phyloP scores from a whole-genome alignment of 2,797 vertebrate genomes.

The Xenopus petersii region DNA sequence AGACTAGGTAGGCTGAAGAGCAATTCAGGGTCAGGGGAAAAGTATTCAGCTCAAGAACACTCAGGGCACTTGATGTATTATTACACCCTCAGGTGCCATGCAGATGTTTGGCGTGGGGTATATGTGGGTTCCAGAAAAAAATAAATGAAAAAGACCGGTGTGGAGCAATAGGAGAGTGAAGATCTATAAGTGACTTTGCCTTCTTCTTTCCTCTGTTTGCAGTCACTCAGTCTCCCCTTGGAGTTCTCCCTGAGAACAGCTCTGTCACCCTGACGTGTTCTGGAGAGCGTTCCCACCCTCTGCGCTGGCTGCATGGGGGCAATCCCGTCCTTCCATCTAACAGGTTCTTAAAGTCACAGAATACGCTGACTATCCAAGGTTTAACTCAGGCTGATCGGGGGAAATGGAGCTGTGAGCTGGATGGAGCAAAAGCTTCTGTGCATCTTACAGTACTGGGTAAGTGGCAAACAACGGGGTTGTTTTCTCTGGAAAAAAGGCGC shows the following conservation, averaged over 20 bases:
- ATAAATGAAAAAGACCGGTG: not conserved
- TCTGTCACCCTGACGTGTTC: conserved; percentile 20
- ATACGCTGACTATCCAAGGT: not conserved
- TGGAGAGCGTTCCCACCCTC: too few species aligned
- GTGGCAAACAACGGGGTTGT: too few species aligned
- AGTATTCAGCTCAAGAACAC: too few species aligned
- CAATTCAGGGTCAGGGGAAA: too few species aligned
- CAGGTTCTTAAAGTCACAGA: not conserved
- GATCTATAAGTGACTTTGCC: not conserved
- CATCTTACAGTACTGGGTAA: conserved; percentile 25
- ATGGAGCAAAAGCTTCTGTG: not conserved
- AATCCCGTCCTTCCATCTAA: not conserved
- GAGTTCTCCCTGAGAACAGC: conserved; percentile 18
- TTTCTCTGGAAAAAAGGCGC: too few species aligned
- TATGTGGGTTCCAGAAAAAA: too few species aligned
- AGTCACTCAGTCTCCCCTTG: conserved; percentile 19
- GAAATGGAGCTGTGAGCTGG: conserved; percentile 34
- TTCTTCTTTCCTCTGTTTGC: not conserved
- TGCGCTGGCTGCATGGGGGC: conserved; percentile 6
- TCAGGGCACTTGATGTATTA: too few species aligned
- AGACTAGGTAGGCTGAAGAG: too few species aligned
- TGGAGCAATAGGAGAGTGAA: not conserved
- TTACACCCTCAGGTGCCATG: too few species aligned
- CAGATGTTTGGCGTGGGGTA: too few species aligned
- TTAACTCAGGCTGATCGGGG: conserved; percentile 14